Percentiles rank a stretch among this genome's conserved stretches.
Evolutionary conservation across 1,140 invertebrate genomes (phyloP).

Genomic region (Dinoponera quadriceps): DNA sequence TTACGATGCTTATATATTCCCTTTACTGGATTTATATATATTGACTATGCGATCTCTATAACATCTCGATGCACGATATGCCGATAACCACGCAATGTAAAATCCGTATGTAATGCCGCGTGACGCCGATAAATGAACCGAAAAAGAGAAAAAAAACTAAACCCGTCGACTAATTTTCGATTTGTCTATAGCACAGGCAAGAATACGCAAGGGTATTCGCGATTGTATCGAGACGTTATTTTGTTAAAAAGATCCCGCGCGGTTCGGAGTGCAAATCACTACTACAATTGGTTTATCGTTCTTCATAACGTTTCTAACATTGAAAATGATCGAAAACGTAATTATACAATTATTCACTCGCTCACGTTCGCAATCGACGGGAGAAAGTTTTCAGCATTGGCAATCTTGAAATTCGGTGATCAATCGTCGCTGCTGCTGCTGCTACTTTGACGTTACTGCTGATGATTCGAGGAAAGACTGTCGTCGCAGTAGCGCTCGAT

Average conservation of each 20-base stretch:
- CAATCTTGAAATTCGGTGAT: conserved; percentile 60
- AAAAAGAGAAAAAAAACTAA: conserved; percentile 18
- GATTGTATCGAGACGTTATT: conserved; percentile 13
- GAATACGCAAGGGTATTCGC: conserved; percentile 10
- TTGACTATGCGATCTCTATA: conserved; percentile 37
- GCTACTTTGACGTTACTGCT: conserved; percentile 42
- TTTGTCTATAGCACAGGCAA: conserved; percentile 29
- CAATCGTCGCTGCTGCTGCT: conserved; percentile 51
- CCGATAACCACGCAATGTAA: conserved; percentile 14
- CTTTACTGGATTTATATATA: no score
- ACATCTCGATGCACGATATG: conserved; percentile 41
- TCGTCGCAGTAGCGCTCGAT: conserved; percentile 52
- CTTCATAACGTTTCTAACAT: conserved; percentile 35
- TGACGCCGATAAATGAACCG: background rate
- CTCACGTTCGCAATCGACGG: conserved; percentile 34
- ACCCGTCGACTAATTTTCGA: conserved; percentile 25
- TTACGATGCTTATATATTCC: conserved; percentile 28
- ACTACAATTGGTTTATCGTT: conserved; percentile 11
- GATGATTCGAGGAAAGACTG: conserved; percentile 63
- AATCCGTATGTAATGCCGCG: no score
- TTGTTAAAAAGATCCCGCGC: background rate
- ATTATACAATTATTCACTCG: conserved; percentile 64
- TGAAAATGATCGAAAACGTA: conserved; percentile 53
- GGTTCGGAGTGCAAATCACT: conserved; percentile 22
- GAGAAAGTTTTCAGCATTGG: conserved; percentile 56